These are phyloP conservation scores for Melanotaenia maccullochi DNA, from an alignment of 2,797 vertebrate species.

Conservation along the genomic window DNA sequence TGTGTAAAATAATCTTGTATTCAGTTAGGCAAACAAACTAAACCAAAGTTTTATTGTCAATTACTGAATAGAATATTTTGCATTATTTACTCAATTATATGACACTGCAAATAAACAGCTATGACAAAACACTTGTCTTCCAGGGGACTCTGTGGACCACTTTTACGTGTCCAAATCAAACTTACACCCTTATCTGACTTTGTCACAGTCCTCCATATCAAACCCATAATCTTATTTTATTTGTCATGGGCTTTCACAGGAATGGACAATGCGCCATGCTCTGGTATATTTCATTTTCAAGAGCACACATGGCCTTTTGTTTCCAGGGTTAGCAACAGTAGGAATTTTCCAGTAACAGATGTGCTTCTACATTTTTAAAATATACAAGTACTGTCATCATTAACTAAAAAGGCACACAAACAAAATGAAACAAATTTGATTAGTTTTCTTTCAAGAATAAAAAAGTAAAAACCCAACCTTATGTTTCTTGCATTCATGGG, in stretches of 20 bases:
- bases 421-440: no score
- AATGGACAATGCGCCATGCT: constrained; percentile 42
- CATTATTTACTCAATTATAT: no score
- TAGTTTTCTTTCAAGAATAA: background rate
- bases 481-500: background rate
- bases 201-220: constrained; percentile 16
- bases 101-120: no score
- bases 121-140: no score
- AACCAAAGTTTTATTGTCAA: no score
- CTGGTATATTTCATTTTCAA: constrained; percentile 35
- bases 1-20: no score
- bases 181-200: constrained; percentile 9
- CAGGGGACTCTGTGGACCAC: no score
- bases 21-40: no score
- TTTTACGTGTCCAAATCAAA: no score
- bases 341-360: background rate
- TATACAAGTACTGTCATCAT: background rate
- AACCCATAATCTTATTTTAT: background rate
- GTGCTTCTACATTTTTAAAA: background rate
- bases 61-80: no score
- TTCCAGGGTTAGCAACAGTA: constrained; percentile 23
- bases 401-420: background rate
- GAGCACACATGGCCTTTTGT: constrained; percentile 23
- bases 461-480: background rate
- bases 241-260: constrained; percentile 39